phyloP scores from a whole-genome alignment of 2,797 vertebrate species.

The Sebastes minor region DNA sequence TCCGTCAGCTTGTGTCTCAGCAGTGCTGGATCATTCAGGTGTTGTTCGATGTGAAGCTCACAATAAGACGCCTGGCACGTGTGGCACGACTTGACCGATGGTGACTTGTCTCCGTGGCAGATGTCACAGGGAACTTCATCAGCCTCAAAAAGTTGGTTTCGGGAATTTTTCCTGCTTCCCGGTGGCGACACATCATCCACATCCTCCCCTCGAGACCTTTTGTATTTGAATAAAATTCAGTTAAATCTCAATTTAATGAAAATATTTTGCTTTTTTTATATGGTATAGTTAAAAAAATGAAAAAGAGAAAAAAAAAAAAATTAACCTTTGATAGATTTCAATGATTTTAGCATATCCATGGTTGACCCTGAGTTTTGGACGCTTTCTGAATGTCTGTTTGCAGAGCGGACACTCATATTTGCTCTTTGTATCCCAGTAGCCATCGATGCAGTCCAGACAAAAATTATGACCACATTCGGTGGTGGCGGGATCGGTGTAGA shows the following conservation, averaged over 20 bases:
- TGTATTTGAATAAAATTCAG: background rate
- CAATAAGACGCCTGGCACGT: conserved; percentile 68
- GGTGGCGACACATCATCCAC: accelerated
- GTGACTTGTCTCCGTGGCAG: conserved; percentile 25
- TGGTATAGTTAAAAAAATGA: accelerated
- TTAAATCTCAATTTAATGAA: background rate
- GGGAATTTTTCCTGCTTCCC: background rate
- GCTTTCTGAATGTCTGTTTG: conserved; percentile 46
- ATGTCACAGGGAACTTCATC: conserved; percentile 50
- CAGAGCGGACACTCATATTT: conserved; percentile 60
- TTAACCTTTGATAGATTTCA: conserved; percentile 31
- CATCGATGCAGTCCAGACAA: conserved; percentile 64
- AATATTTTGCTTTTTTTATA: background rate
- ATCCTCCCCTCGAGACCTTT: conserved; percentile 4
- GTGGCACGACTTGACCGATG: conserved; percentile 60
- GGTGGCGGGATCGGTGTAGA: conserved; percentile 58
- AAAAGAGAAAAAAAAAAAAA: no score
- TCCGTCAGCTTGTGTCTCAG: conserved; percentile 60
- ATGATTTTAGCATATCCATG: conserved; percentile 13
- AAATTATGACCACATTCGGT: conserved; percentile 73
- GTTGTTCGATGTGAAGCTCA: conserved; percentile 46
- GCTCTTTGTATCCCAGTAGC: conserved; percentile 47
- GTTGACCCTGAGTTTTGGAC: conserved; percentile 65
- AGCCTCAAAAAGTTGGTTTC: accelerated
- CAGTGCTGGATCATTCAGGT: conserved; percentile 41